Evolutionary conservation across 2,888 invertebrate species (phyloP).

Genomic region (Terebella lapidaria): DNA sequence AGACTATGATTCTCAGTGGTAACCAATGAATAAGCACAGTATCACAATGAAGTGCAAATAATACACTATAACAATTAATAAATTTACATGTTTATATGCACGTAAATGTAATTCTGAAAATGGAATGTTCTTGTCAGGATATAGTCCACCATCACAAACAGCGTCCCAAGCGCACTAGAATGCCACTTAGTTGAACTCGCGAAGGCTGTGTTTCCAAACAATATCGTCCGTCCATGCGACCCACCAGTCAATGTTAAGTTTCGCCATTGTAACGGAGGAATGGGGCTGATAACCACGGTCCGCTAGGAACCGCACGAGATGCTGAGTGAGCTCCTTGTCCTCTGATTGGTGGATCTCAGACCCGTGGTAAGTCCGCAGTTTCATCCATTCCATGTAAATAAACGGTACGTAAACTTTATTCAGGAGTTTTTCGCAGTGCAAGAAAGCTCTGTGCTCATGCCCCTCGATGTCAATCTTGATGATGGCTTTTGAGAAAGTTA

Average conservation of each 20-base stretch:
- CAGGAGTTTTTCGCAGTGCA: conserved; percentile 13
- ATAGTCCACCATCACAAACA: too few species aligned
- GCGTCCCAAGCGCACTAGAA: too few species aligned
- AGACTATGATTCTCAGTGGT: too few species aligned
- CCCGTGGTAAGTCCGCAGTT: conserved; percentile 19
- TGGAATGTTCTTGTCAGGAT: too few species aligned
- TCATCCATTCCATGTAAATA: conserved; percentile 30
- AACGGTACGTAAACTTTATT: conserved; percentile 16
- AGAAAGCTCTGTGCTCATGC: conserved; percentile 24
- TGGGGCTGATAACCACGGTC: conserved; percentile 14
- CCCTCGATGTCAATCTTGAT: conserved; percentile 30
- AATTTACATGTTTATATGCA: too few species aligned
- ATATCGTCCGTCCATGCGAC: conserved; percentile 27
- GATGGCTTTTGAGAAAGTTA: conserved; percentile 20
- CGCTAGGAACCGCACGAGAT: conserved; percentile 17
- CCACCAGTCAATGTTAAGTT: conserved; percentile 18
- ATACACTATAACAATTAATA: too few species aligned
- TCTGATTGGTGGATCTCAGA: conserved; percentile 10
- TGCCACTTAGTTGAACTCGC: neutral
- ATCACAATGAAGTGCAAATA: too few species aligned
- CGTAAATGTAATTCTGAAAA: too few species aligned
- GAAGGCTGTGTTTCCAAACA: conserved; percentile 21
- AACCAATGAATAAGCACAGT: too few species aligned
- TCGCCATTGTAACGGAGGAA: conserved; percentile 8
- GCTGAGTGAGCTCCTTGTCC: conserved; percentile 20